Evolutionary conservation across 2,797 vertebrate species (phyloP), one percentile per base, ranked within the genome.

Genomic region (Pangasius sanitwongsei): DNA sequence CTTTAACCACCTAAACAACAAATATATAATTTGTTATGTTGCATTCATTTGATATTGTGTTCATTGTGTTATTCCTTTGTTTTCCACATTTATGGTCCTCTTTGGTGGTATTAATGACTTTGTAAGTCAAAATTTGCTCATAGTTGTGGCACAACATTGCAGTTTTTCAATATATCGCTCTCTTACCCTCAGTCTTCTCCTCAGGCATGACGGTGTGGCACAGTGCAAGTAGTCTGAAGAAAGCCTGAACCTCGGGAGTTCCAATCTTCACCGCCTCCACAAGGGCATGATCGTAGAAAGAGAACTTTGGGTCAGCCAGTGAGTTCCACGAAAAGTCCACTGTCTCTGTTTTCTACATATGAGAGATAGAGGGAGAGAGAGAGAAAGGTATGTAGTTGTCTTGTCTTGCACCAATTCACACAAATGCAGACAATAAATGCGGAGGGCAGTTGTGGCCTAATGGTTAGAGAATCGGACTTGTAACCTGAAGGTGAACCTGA

Each of bases 201-300:
- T 98, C 98, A 0, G 97, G 94, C 97, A 99, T 98, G 91, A 99
- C 98, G 0, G 98, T 99, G 92, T 99, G 98, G 86, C 98, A 99
- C 23, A 99, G 93, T 0, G 98, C 97, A 87, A 99, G 95, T 83
- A 98, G 93, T 4, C 97, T 96, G 91, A 99, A 98, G 93, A 99
- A 99, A 41, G 91, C 89, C 25, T 96, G 96, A 0, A 95, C 96
- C 0, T 95, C 91, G 0, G 1, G 63, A 77, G 97, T 95, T 8
- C 89, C 94, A 7, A 85, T 85, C 92, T 92, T 97, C 92, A 99
- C 95, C 0, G 96, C 96, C 88, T 98, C 97, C 75, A 97, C 91
- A 93, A 99, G 95, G 74, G 92, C 96, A 28, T 95, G 94, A 93
- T 99, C 98, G 59, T 99, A 95, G 93, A 99, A 99, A 3, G 12